Evolutionary conservation across 2,888 invertebrate genomes (phyloP), one percentile per base, ranked within the genome.

Genomic region (Nephrocerus scutellatus): DNA sequence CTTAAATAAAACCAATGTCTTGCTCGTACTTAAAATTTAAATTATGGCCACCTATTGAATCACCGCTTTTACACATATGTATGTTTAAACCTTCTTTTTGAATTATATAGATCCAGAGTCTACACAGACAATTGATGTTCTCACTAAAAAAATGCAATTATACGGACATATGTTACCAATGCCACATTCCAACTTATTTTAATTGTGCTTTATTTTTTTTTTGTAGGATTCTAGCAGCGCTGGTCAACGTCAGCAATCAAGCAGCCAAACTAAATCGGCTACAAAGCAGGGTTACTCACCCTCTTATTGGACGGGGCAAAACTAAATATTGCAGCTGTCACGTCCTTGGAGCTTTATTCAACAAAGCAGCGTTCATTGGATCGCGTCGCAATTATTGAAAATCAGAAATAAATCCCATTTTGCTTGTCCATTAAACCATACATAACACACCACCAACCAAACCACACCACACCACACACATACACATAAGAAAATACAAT

Each of bases 261-360:
- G 63, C 52, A 70, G 63, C 53, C 69, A 69, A 55, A 63, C 66
- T 20, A 69, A 69, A 53, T 63, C 68, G 43, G 66, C 63, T 36
- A 59, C 66, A 43, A 69, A 69, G 50, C 70, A 64, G 50, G 66
- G 63, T 21, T 69, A 69, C 45, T 66, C 69, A 26, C 64, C 68
- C 45, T 68, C 70, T 29, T 69, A 69, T 50, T 69, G 69, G 69
- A 59, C 69, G 49, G 66, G 66, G 48, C 69, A 67, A 51, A 69
- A 69, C 56, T 69, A 63, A 63, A 32, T 14, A 24, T 33, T 34
- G 26, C 37, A 44, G 42, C 29, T 20, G 30, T 12, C n/a, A 21
- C 12, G 30, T n/a, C n/a, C 29, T 5, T 18, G 12, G 19, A 30
- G 21, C 21, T 30, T 19, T n/a, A 19, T 20, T 19, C 29, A 12